Evolutionary conservation across 2,888 invertebrate genomes (phyloP), one percentile per base, ranked within the genome.

Genomic region (Spisula subtruncata): DNA sequence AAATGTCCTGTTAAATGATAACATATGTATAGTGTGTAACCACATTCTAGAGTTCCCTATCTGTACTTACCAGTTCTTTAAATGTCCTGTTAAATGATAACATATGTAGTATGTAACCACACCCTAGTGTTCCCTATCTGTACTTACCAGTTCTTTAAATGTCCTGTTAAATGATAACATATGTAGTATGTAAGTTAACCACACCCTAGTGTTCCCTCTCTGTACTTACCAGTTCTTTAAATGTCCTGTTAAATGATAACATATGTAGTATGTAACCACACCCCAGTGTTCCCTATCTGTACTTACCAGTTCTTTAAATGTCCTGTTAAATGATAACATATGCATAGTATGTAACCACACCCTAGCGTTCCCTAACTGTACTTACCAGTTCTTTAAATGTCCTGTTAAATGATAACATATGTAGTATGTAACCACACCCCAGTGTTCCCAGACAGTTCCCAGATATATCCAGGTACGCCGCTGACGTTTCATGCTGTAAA

Each of bases 391-490:
- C 89, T 20, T 81, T 90, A 54, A 93, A 88, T 18, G 46, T 85
- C 6, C 83, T 87, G 16, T 91, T 92, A 6, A 35, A 60, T 4
- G 85, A 79, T 32, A 94, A 86, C 25, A 93, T 89, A 16, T 85
- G 87, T 20, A 94, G 75, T 14, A 94, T 87, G 83, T 89, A 93
- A 1, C 86, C 88, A 48, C 92, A 84, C 66, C 93, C 93, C 12
- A 85, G 54, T 0, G 83, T 83, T 1, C 89, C 90, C 16, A 94
- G 88, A 12, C 71, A 80, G 88, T 94, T 94, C 25, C 94, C 94
- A 12, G 94, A 94, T 18, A 94, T 83, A 51, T 94, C 94, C 14
- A 94, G 85, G 56, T 92, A 92, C 41, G 81, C 83, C 14, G 89
- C 88, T 0, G 88, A 86, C 4, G 86, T 83, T 35, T 93, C 93